Evolutionary conservation across 2,797 vertebrate genomes (phyloP).

Genomic region (Simalia tracyae): DNA sequence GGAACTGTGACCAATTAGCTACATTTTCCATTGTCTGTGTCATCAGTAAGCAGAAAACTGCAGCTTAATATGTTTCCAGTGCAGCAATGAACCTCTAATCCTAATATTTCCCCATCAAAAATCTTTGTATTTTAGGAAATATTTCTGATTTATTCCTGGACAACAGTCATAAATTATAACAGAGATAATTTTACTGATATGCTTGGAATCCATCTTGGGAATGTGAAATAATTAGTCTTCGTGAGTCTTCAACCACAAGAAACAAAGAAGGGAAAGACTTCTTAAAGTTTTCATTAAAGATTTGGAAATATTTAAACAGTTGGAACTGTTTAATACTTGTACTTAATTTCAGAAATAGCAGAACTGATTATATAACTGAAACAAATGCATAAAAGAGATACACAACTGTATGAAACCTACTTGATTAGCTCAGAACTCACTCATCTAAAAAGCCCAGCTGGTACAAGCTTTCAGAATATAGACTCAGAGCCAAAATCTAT

Average conservation of each 20-base stretch:
- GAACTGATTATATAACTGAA: background rate
- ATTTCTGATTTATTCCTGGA: background rate
- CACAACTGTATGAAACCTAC: background rate
- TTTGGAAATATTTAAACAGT: background rate
- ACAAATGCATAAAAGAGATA: background rate
- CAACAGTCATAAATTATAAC: background rate
- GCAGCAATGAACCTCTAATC: background rate
- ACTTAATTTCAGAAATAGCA: background rate
- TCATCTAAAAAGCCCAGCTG: background rate
- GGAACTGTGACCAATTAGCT: background rate
- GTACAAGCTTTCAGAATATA: background rate
- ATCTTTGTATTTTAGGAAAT: background rate
- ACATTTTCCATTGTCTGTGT: background rate
- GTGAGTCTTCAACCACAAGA: background rate
- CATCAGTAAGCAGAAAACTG: background rate
- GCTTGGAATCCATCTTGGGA: background rate
- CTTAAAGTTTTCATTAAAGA: background rate
- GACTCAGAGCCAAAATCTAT: background rate
- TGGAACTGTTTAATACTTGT: background rate
- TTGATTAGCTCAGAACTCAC: background rate
- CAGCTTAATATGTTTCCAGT: background rate
- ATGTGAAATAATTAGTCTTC: background rate
- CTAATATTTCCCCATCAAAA: background rate
- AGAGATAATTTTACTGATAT: background rate
- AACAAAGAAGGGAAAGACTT: background rate